Percentiles rank a stretch among this genome's conserved stretches.
Evolutionary conservation across 2,888 invertebrate genomes (phyloP).

Genomic region (Eupithecia subumbrata): DNA sequence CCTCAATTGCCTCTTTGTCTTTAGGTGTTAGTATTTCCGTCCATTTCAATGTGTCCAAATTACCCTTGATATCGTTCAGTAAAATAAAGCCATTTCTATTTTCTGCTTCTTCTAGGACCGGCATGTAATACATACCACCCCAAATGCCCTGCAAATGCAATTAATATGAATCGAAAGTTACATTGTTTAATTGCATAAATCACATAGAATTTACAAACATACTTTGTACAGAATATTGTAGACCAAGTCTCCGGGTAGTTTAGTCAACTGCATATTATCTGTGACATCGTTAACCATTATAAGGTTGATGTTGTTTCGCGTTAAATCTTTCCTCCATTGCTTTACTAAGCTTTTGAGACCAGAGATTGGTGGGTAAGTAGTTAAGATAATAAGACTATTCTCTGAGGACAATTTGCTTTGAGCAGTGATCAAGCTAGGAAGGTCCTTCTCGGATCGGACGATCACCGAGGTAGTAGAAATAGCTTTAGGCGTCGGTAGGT

Average conservation of each 20-base stretch:
- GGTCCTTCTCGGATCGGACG: slow-evolving; percentile 43
- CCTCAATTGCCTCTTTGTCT: slow-evolving; percentile 54
- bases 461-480: slow-evolving; percentile 39
- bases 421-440: slow-evolving; percentile 40
- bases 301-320: slow-evolving; percentile 43
- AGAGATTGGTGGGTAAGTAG: slow-evolving; percentile 46
- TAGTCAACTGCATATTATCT: slow-evolving; percentile 29
- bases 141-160: slow-evolving; percentile 43
- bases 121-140: slow-evolving; percentile 53
- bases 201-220: slow-evolving; percentile 28
- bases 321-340: slow-evolving; percentile 46
- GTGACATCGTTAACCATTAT: slow-evolving; percentile 40
- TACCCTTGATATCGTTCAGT: slow-evolving; percentile 44
- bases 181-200: neutral
- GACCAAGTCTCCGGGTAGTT: slow-evolving; percentile 42
- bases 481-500: slow-evolving; percentile 13
- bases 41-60: slow-evolving; percentile 58
- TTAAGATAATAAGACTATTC: slow-evolving; percentile 45
- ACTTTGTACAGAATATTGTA: slow-evolving; percentile 45
- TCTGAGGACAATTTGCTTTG: slow-evolving; percentile 35
- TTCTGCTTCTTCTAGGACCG: slow-evolving; percentile 32
- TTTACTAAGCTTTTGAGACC: slow-evolving; percentile 48
- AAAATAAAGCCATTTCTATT: neutral
- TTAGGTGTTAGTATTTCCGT: slow-evolving; percentile 45
- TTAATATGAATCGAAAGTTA: neutral